Base-by-base conservation (phyloP, 2,113 vertebrate genomes). In the Phrynosoma platyrhinos region DNA sequence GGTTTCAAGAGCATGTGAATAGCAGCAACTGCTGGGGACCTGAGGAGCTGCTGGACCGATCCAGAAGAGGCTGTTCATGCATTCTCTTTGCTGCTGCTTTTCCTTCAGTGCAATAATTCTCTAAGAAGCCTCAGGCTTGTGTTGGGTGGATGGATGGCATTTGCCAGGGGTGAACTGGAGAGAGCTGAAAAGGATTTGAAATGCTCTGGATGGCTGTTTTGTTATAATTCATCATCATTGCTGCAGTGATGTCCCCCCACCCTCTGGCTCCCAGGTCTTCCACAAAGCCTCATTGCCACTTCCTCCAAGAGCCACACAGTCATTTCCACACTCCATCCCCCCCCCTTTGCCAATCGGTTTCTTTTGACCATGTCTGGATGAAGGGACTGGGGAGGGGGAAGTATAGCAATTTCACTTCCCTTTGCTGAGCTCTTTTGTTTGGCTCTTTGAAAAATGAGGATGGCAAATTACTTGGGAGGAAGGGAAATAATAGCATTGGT, bases 101-200 rank as follows among this genome's bases (percentile, higher is more conserved):
- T 83, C 91, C 88, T 86, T 55, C 18, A 75, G 20, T 40, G 80
- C 0, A 9, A 91, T 87, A 79, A 64, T 14, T 87, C 89, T 72
- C 74, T 72, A 66, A 27, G 82, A 69, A 83, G 87, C 90, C 62
- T 87, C 85, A 16, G 84, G 72, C 72, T 90, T 0, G 52, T 52
- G 82, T 85, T 36, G 75, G 8, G 80, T 69, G 89, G 78, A 52
- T 87, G 91, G 78, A 52, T 87, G 91, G 90, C 88, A 91, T 89
- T 68, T 81, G 71, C 91, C 92, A 71, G 86, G 9, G 8, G 36
- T 25, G 83, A 64, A 78, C 4, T 0, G 47, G 7, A 47, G 47
- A 47, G 47, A 47, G 47, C 7, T 0, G 20, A 18, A 21, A 68
- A 58, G 64, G 58, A 62, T 74, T 69, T 84, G 12, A 58, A 32